These are phyloP conservation scores for Geothlypis trichas DNA, from an alignment of 2,113 vertebrate genomes.

Conservation along the genomic window DNA sequence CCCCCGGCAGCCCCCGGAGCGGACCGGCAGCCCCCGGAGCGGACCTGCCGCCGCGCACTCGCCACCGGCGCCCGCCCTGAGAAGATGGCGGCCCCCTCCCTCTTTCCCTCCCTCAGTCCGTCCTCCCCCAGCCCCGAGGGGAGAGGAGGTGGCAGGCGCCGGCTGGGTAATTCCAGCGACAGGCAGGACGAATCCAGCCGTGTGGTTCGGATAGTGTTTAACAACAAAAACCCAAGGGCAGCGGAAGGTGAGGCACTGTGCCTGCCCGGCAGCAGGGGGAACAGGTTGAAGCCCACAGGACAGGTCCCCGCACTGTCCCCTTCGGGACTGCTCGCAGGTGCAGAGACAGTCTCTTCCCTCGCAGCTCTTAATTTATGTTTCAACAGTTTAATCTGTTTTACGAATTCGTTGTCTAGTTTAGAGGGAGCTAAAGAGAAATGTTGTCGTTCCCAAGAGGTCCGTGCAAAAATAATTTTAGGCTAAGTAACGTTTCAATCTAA, in stretches of 20 bases:
- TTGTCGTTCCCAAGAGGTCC: background rate
- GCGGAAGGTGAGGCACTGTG: background rate
- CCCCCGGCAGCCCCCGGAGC: background rate
- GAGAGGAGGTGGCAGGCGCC: background rate
- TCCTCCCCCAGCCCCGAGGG: background rate
- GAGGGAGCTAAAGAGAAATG: background rate
- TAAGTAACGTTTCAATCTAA: background rate
- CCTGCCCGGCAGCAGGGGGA: background rate
- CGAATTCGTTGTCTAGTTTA: background rate
- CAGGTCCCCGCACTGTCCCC: accelerated
- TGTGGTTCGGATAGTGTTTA: background rate
- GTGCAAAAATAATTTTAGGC: background rate
- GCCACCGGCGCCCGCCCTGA: background rate
- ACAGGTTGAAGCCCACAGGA: background rate
- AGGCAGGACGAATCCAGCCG: background rate
- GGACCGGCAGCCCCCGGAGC: background rate
- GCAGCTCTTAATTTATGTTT: background rate
- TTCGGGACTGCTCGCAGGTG: background rate
- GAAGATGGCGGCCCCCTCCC: conserved; percentile 34
- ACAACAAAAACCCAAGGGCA: background rate
- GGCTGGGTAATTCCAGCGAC: background rate
- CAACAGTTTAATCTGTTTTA: background rate
- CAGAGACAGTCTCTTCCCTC: background rate
- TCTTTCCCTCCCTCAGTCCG: background rate
- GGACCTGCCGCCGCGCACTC: background rate